phyloP scores from a whole-genome alignment of 2,113 vertebrate genomes.

The Nerophis ophidion region DNA sequence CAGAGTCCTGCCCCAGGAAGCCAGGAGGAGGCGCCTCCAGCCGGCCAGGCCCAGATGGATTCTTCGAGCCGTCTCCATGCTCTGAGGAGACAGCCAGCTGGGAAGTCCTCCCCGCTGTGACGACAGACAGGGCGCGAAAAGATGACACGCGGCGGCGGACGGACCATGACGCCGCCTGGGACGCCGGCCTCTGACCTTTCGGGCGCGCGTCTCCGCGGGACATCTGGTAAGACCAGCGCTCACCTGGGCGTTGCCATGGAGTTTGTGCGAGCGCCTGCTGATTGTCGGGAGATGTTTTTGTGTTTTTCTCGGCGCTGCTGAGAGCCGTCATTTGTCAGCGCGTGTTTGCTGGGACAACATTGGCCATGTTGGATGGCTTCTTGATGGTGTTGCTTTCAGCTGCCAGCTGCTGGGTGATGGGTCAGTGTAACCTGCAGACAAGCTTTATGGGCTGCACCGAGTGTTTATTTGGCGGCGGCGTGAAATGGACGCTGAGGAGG shows the following conservation, averaged over 20 bases:
- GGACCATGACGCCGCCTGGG: conserved; percentile 47
- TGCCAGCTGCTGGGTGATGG: conserved; percentile 38
- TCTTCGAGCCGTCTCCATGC: conserved; percentile 48
- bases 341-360: conserved; percentile 54
- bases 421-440: conserved; percentile 23
- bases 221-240: background rate
- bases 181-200: conserved; percentile 17
- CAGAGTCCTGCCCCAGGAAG: conserved; percentile 32
- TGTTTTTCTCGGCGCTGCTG: conserved; percentile 3
- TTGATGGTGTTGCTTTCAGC: conserved; percentile 39
- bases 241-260: background rate
- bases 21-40: conserved; percentile 62
- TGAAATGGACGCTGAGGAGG: conserved; percentile 2
- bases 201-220: conserved; percentile 23
- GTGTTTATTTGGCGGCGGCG: conserved; percentile 17
- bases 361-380: conserved; percentile 22
- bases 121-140: conserved; percentile 35
- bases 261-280: conserved; percentile 1
- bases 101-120: conserved; percentile 45
- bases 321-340: conserved; percentile 16
- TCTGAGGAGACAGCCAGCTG: conserved; percentile 41
- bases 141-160: conserved; percentile 42
- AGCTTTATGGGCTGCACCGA: background rate
- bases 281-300: conserved; percentile 5
- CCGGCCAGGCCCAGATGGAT: conserved; percentile 49